These are phyloP conservation scores for Philopotamus ludificatus DNA, from an alignment of 1,140 invertebrate genomes.

Conservation along the genomic window DNA sequence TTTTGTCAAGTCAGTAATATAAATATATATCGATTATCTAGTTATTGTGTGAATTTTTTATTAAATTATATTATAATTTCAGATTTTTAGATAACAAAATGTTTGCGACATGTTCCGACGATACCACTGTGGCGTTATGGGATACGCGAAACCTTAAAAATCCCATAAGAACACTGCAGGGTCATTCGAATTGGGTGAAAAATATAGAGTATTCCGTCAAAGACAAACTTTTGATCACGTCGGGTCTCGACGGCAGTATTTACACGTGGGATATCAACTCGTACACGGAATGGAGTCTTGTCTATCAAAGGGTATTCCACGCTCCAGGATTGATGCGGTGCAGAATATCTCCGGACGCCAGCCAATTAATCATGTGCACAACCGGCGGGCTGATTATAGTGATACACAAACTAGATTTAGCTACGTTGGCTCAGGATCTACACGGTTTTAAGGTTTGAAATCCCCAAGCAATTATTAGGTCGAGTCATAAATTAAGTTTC, in stretches of 20 bases:
- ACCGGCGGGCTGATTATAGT: constrained; percentile 87
- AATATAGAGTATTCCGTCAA: constrained; percentile 92
- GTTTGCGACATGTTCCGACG: constrained; percentile 93
- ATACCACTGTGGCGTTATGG: constrained; percentile 89
- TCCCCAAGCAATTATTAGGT: too few relatives aligned
- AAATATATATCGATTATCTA: not conserved
- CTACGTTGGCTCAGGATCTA: constrained; percentile 75
- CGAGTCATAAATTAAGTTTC: too few relatives aligned
- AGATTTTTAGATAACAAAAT: constrained; percentile 85
- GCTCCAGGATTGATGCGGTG: constrained; percentile 86
- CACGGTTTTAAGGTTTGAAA: constrained; percentile 87
- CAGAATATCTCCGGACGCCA: constrained; percentile 78
- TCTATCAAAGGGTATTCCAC: constrained; percentile 80
- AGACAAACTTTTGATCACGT: constrained; percentile 83
- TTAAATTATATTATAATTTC: too few relatives aligned
- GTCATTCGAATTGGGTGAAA: constrained; percentile 95
- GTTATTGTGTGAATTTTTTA: not conserved
- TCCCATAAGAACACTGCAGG: constrained; percentile 73
- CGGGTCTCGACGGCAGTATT: constrained; percentile 90
- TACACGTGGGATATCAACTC: constrained; percentile 94
- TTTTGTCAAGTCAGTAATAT: constrained; percentile 76
- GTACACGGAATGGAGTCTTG: constrained; percentile 73
- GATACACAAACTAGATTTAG: constrained; percentile 84
- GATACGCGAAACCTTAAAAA: constrained; percentile 82
- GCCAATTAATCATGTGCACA: constrained; percentile 87